Conservation (phyloP, 2,113 vertebrate genomes). For the Dromiciops gliroides region DNA sequence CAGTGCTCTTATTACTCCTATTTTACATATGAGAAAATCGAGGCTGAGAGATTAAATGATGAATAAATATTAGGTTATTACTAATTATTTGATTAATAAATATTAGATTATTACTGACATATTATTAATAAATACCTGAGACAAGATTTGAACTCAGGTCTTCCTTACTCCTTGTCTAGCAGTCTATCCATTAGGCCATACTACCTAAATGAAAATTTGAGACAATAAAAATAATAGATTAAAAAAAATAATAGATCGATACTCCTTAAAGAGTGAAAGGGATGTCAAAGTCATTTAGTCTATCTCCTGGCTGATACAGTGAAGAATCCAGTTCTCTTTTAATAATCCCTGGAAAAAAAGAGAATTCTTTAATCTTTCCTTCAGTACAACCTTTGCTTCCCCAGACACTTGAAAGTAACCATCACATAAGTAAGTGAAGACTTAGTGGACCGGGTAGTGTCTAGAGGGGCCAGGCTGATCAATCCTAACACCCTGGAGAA, state of each 20-base stretch:
- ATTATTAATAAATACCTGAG: too few species aligned
- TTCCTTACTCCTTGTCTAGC: too few species aligned
- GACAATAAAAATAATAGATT: background rate
- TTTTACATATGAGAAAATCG: too few species aligned
- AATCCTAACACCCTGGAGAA: background rate
- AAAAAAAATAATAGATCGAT: background rate
- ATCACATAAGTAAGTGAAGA: background rate
- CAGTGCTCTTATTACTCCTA: too few species aligned
- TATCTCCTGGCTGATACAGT: background rate
- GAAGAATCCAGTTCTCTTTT: background rate
- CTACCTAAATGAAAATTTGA: background rate
- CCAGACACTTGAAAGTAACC: background rate
- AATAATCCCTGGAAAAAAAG: background rate
- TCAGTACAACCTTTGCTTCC: background rate
- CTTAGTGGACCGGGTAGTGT: background rate
- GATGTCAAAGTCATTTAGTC: background rate
- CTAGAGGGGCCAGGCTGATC: background rate
- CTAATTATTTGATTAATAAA: too few species aligned
- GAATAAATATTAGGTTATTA: too few species aligned
- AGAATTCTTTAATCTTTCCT: background rate
- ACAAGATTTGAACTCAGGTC: too few species aligned
- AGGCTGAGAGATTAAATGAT: too few species aligned
- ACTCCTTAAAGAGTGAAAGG: background rate
- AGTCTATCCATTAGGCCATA: background rate
- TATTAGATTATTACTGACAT: too few species aligned